phyloP scores from a whole-genome alignment of 2,113 vertebrate species.

The Rhipidura dahli region DNA sequence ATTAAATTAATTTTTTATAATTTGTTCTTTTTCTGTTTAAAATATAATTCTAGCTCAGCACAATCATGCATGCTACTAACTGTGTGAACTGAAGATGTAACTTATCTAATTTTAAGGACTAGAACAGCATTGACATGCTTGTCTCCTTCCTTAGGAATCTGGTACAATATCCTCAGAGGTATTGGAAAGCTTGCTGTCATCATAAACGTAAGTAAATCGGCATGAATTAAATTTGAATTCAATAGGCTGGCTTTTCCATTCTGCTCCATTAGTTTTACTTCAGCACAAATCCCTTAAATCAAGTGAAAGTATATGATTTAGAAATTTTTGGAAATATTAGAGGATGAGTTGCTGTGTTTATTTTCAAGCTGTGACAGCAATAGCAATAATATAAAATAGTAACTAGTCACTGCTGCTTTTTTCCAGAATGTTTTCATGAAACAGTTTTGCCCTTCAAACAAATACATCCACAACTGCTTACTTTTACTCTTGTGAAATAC shows the following conservation, averaged over 20 bases:
- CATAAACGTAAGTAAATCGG: constrained; percentile 87
- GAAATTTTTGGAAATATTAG: not conserved
- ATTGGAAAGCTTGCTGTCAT: constrained; percentile 96
- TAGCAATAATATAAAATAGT: not conserved
- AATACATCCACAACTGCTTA: not conserved
- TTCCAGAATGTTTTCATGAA: not conserved
- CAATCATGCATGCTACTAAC: not conserved
- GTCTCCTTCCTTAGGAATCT: constrained; percentile 83
- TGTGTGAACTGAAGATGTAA: not conserved
- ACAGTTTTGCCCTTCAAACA: not conserved
- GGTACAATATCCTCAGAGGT: constrained; percentile 95
- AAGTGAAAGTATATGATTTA: not conserved
- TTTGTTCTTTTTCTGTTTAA: not conserved
- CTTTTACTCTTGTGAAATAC: not conserved
- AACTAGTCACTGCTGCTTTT: not conserved
- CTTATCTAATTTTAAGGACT: not conserved
- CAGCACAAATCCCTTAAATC: not conserved
- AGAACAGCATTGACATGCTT: not conserved
- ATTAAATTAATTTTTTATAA: not conserved
- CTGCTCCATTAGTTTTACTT: constrained; percentile 5
- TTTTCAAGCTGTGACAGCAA: not conserved
- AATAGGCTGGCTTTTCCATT: not conserved
- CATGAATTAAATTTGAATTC: not conserved
- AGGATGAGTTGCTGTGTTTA: not conserved
- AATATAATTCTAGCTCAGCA: not conserved